These are phyloP conservation scores for Hetaerina titia DNA, from an alignment of 2,888 invertebrate species.

Conservation along the genomic window DNA sequence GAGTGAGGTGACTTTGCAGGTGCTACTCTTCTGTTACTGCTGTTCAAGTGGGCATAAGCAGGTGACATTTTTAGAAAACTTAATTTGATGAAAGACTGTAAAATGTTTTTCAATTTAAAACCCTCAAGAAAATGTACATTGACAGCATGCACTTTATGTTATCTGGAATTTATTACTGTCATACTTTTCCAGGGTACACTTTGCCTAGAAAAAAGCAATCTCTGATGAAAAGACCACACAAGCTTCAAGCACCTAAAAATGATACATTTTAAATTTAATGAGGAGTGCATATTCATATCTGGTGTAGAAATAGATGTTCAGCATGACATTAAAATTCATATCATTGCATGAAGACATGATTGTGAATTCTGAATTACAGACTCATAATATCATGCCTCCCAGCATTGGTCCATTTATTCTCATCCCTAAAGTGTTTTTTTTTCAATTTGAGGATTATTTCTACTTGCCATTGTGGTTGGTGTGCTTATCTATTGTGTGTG, in stretches of 20 bases:
- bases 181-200: neutral
- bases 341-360: constrained; percentile 46
- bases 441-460: constrained; percentile 72
- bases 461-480: constrained; percentile 63
- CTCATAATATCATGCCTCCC: constrained; percentile 69
- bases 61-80: neutral
- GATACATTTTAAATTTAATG: neutral
- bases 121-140: too few relatives aligned
- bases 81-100: neutral
- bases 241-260: neutral
- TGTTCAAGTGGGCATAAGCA: neutral
- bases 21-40: neutral
- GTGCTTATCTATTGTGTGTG: constrained; percentile 68
- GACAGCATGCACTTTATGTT: neutral
- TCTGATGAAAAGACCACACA: neutral
- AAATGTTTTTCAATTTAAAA: too few relatives aligned
- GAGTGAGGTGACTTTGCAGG: too few relatives aligned
- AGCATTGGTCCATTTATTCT: constrained; percentile 69
- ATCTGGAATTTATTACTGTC: neutral
- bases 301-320: constrained; percentile 48
- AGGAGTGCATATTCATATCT: neutral
- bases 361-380: constrained; percentile 41
- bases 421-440: constrained; percentile 70
- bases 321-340: constrained; percentile 49
- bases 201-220: neutral